These are phyloP conservation scores for Gastrophryne carolinensis DNA, from an alignment of 2,797 vertebrate species.

Conservation along the genomic window DNA sequence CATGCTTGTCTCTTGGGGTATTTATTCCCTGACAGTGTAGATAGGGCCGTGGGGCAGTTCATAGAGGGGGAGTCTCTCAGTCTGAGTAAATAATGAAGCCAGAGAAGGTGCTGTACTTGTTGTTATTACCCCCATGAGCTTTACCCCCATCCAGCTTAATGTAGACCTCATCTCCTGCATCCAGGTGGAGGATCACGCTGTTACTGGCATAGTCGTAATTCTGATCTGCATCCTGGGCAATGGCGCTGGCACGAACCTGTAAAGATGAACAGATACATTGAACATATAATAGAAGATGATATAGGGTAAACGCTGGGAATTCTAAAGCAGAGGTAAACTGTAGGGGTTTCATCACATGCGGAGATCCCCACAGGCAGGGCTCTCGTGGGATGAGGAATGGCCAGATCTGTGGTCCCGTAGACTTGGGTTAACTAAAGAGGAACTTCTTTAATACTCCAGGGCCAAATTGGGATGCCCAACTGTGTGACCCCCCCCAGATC, in stretches of 20 bases:
- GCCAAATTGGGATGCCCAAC: too few relatives aligned
- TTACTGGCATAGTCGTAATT: constrained; percentile 98
- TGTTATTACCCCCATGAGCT: constrained; percentile 97
- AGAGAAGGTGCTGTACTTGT: constrained; percentile 99
- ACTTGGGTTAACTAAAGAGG: too few relatives aligned
- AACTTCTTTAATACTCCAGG: too few relatives aligned
- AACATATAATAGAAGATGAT: not conserved
- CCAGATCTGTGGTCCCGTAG: too few relatives aligned
- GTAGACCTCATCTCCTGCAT: constrained; percentile 93
- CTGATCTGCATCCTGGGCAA: constrained; percentile 96
- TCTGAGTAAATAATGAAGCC: constrained; percentile 98
- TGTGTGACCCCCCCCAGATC: too few relatives aligned
- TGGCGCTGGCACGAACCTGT: constrained; percentile 94
- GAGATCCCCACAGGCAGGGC: too few relatives aligned
- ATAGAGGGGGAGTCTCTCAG: constrained; percentile 67
- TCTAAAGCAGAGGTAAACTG: too few relatives aligned
- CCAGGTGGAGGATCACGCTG: constrained; percentile 96
- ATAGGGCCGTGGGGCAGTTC: not conserved
- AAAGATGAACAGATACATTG: constrained; percentile 5
- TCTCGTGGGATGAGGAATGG: too few relatives aligned
- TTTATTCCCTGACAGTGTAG: not conserved
- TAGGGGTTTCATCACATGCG: too few relatives aligned
- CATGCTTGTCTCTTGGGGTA: not conserved
- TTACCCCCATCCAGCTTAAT: constrained; percentile 97
- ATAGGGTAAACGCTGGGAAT: too few relatives aligned